Evolutionary conservation across 2,888 invertebrate species (phyloP), one percentile per base, ranked within the genome.

Genomic region (Drosophila multiciliata): DNA sequence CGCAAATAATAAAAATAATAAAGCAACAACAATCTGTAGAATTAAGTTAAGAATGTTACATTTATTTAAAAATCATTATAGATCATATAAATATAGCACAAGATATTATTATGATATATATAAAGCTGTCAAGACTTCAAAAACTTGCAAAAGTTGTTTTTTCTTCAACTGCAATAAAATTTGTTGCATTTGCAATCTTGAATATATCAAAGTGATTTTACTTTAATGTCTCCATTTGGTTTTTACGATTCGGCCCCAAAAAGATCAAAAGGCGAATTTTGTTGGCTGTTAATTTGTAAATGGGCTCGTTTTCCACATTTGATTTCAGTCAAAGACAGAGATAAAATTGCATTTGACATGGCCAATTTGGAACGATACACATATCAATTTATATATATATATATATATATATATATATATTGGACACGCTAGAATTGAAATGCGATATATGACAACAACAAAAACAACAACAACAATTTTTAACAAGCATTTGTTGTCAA

Each of bases 401-500:
- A 45, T 12, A 11, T 42, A 2, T 32, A 1, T 32, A 29, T 50
- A 12, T 32, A 2, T 48, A n/a, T 59, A 68, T 64, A 2, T 36
- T 69, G 52, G 73, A 78, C 73, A 87, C 76, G 83, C 83, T 74
- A 85, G 88, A 82, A 87, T 78, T 75, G 75, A 87, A 84, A 89
- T 75, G 72, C 59, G 75, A 73, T 73, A 73, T 73, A 52, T 35
- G n/a, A 26, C 33, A 65, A n/a, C 23, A 73, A 38, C 36, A 66
- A n/a, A n/a, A n/a, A 4, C 48, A 64, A 32, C 54, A 54, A 42
- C 52, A 69, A 33, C 52, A 73, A 50, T 58, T 59, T 57, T 57
- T 62, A 74, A 70, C 68, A 73, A 59, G 54, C 59, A 66, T 42
- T 64, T 58, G 75, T 78, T 71, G 72, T 66, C 65, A 68, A 75